Base-by-base conservation (phyloP, 2,113 vertebrate genomes). In the Colaptes auratus region DNA sequence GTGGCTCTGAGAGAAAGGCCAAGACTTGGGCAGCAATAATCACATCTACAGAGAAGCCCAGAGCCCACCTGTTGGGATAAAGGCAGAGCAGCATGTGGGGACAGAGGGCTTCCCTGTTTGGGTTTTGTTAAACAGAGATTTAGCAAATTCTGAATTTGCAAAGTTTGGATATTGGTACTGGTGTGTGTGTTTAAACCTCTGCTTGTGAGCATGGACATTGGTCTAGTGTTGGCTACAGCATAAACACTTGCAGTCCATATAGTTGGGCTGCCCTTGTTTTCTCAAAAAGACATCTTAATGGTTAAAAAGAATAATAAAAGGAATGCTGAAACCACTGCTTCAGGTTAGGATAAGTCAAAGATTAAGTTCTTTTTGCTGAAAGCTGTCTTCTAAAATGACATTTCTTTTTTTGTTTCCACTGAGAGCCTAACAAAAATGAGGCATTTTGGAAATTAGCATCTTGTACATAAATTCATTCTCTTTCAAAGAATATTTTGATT, bases 31-130 rank as follows among this genome's bases (percentile, higher is more conserved):
- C 86, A 92, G 94, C 92, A 95, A 89, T 97, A 97, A 97, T 96
- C 95, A 72, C 66, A 66, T 88, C 69, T 58, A 93, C 74, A 95
- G 95, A 96, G 93, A 82, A 96, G 74, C 95, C 70, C 69, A 56
- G 67, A 82, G 92, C 96, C 94, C 23, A 27, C 97, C 96, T 95
- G 90, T 96, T 82, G 92, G 82, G 94, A 92, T 96, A 71, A 97
- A 97, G 93, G 95, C 96, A 97, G 96, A 95, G 74, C 89, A 96
- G 83, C 94, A 92, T 96, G 94, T 97, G 97, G 94, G 95, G 91
- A 92, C 63, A 36, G 94, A 87, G 94, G 86, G 80, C 81, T 96
- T 82, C 75, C 88, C 58, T 80, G 52, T 88, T 81, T 67, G 77
- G 35, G 53, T 95, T 95, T 89, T 1, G 53, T 87, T 94, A 87